Conservation (phyloP, 2,888 invertebrate species). For the Macrophya alboannulata region DNA sequence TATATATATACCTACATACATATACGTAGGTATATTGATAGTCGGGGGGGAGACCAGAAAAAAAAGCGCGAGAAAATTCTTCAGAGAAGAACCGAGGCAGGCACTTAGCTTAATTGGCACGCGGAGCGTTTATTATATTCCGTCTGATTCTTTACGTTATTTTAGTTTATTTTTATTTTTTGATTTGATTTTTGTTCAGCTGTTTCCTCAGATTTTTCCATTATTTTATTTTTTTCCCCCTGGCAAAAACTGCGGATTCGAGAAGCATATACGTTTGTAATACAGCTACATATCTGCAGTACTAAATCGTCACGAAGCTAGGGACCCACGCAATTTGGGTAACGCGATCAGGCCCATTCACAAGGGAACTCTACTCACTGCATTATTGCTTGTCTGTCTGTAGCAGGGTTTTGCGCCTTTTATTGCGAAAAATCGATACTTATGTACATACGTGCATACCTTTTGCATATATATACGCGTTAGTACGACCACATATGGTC, state of each 20-base stretch:
- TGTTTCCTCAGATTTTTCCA: not conserved
- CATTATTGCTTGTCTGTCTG: conserved; percentile 58
- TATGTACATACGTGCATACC: conserved; percentile 16
- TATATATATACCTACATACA: not conserved
- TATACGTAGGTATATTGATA: not conserved
- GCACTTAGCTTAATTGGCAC: conserved; percentile 47
- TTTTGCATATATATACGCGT: conserved; percentile 64
- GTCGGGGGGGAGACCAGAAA: not conserved
- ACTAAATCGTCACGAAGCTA: conserved; percentile 25
- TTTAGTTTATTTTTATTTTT: too few species aligned
- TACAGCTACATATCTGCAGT: not conserved
- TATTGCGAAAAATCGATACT: conserved; percentile 68
- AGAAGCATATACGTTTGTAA: not conserved
- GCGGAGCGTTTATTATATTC: not conserved
- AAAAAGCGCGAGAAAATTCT: not conserved
- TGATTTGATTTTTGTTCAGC: not conserved
- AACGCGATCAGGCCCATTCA: conserved; percentile 66
- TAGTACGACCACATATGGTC: conserved; percentile 79
- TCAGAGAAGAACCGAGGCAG: not conserved
- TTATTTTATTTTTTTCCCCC: conserved; percentile 1
- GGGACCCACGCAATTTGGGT: conserved; percentile 65
- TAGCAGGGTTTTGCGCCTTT: conserved; percentile 64
- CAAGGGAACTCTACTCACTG: conserved; percentile 49
- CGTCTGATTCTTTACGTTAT: not conserved
- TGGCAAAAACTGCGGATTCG: not conserved